Conservation (phyloP, 2,888 invertebrate species). For the Morpho helenor region DNA sequence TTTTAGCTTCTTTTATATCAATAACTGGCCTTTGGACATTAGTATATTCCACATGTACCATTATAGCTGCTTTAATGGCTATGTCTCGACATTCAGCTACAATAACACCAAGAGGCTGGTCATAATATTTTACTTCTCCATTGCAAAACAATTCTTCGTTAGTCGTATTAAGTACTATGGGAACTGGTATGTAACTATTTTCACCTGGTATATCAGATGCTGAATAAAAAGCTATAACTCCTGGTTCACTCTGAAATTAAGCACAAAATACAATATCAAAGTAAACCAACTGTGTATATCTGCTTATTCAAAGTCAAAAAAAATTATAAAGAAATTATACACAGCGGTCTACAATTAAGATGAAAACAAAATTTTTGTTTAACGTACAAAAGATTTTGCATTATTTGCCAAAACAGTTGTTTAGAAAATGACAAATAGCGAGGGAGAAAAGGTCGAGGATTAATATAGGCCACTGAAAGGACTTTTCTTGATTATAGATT, state of each 20-base stretch:
- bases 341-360: too few species aligned
- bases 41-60: slow-evolving; percentile 74
- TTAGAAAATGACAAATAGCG: too few species aligned
- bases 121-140: slow-evolving; percentile 75
- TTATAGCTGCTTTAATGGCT: slow-evolving; percentile 72
- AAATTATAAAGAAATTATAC: too few species aligned
- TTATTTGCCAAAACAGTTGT: too few species aligned
- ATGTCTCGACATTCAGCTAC: slow-evolving; percentile 74
- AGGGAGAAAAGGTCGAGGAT: too few species aligned
- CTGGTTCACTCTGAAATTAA: slow-evolving; percentile 73
- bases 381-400: too few species aligned
- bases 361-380: too few species aligned
- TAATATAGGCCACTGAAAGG: too few species aligned
- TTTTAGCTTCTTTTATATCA: slow-evolving; percentile 40
- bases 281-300: not conserved
- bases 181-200: slow-evolving; percentile 69
- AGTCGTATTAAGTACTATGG: slow-evolving; percentile 20
- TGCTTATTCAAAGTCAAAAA: too few species aligned
- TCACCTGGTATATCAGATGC: slow-evolving; percentile 84
- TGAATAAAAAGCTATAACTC: slow-evolving; percentile 81
- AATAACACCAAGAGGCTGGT: slow-evolving; percentile 83
- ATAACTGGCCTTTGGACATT: slow-evolving; percentile 47
- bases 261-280: not conserved
- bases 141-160: slow-evolving; percentile 70
- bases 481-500: too few species aligned